Conservation (phyloP, 1,140 invertebrate genomes). For the Homarus americanus region DNA sequence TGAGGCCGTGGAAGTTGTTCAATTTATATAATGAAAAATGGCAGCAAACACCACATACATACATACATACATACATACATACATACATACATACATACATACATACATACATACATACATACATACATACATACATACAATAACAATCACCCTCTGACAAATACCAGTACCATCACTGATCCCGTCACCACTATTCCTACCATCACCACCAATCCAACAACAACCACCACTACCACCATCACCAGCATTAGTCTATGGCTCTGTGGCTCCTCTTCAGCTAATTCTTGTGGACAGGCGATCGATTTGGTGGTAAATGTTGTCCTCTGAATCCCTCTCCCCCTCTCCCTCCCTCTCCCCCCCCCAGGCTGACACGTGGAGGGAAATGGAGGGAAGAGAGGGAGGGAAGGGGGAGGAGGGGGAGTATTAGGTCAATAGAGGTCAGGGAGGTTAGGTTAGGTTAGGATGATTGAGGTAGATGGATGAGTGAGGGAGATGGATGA, state of each 20-base stretch:
- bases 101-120: neutral
- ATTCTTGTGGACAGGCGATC: neutral
- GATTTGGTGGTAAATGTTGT: neutral
- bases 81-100: neutral
- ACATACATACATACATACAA: neutral
- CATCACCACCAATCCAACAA: neutral
- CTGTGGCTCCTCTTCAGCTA: neutral
- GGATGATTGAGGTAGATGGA: too few species aligned
- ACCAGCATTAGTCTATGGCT: neutral
- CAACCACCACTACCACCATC: neutral
- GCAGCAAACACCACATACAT: neutral
- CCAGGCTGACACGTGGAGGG: neutral
- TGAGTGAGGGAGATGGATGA: too few species aligned
- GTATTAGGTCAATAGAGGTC: too few species aligned
- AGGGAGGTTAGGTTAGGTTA: too few species aligned
- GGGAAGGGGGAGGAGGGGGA: too few species aligned
- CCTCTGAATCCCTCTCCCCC: neutral
- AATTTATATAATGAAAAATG: too few species aligned
- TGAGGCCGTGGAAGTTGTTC: too few species aligned
- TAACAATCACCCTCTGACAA: neutral
- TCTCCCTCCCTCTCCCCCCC: neutral
- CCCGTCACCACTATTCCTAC: too few species aligned
- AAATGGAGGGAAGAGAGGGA: too few species aligned
- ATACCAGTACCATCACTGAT: neutral
- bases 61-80: neutral